Conservation (phyloP, 92 coral and sea anemone species). For the Chrysogorgia sp. region DNA sequence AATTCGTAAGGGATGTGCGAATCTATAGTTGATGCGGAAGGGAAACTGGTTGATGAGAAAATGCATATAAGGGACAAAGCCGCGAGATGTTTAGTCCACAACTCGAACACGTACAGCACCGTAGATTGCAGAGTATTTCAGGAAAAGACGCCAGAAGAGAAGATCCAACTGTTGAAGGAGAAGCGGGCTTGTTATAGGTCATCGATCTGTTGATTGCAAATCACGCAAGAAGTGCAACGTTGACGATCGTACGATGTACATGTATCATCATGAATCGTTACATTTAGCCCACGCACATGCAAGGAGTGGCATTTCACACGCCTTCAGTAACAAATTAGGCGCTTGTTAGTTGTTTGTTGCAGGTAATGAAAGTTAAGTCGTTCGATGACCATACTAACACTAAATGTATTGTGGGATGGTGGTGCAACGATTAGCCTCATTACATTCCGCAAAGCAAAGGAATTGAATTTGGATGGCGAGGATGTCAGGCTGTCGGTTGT, state of each 20-base stretch:
- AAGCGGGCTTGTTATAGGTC: slow-evolving; percentile 40
- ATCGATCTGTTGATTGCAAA: slow-evolving; percentile 50
- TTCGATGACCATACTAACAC: neutral
- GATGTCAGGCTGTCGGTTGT: slow-evolving; percentile 49
- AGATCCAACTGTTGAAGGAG: slow-evolving; percentile 47
- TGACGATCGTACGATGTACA: slow-evolving; percentile 5
- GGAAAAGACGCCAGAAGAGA: slow-evolving; percentile 53
- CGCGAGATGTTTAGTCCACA: slow-evolving; percentile 52
- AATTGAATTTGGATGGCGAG: slow-evolving; percentile 36
- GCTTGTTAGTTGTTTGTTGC: neutral
- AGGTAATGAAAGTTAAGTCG: slow-evolving; percentile 20
- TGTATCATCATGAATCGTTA: neutral
- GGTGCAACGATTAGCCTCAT: slow-evolving; percentile 54
- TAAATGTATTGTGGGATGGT: slow-evolving; percentile 47
- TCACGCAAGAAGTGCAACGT: slow-evolving; percentile 6
- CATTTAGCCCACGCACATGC: slow-evolving; percentile 27
- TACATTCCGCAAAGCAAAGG: slow-evolving; percentile 30
- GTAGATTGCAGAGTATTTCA: slow-evolving; percentile 54
- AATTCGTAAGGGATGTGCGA: slow-evolving; percentile 37
- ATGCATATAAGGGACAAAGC: neutral
- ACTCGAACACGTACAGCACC: slow-evolving; percentile 50
- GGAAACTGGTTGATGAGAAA: slow-evolving; percentile 1
- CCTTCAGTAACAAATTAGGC: neutral
- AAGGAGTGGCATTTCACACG: slow-evolving; percentile 16
- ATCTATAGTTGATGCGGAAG: slow-evolving; percentile 39